Base-by-base conservation (phyloP, 2,113 vertebrate genomes). In the Sturnira hondurensis region DNA sequence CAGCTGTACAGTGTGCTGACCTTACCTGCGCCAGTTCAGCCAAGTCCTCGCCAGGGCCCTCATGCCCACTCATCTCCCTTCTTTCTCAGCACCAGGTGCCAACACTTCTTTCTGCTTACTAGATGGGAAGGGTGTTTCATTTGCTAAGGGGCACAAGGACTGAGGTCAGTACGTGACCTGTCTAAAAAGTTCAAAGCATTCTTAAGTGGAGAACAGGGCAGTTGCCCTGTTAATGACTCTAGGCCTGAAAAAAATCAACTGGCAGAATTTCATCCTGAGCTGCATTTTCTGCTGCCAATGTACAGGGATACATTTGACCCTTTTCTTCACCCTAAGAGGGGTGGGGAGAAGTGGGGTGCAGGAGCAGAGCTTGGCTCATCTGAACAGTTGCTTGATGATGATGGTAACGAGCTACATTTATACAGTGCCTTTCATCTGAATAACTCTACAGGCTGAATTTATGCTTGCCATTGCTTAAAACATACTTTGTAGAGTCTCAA, bases 361-460 rank as follows among this genome's bases (percentile, higher is more conserved):
- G 61, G 17, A 28, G 54, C 61, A 7, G 13, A 43, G 89, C 71
- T 93, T 85, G 67, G 92, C 0, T 36, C 80, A 24, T 94, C 63
- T n/a, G 47, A 96, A 95, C 61, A 5, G 33, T 83, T 63, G 93
- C 89, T 96, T 77, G 97, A 94, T 54, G 96, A 85, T 83, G 82
- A 94, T 58, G 84, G 83, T 67, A 89, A 86, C 0, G 36, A 52
- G 71, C 91, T 86, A 17, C 28, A 38, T 74, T 95, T 96, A 65
- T 83, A 33, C 0, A 5, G 43, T 33, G 47, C 0, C 54, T 97
- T 91, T 96, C 96, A 65, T 54, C 11, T 38, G 17, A 47, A 89
- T 45, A 26, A 65, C 84, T 96, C 73, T 82, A 54, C 68, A 61
- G 63, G 41, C 16, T 70, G 73, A 33, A 90, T 92, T 87, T 71